A percentile compares a stretch with the other conserved stretches of the same genome.
These are phyloP conservation scores for Neosilurus mollespiculum DNA, from an alignment of 2,797 vertebrate genomes.

Conservation along the genomic window DNA sequence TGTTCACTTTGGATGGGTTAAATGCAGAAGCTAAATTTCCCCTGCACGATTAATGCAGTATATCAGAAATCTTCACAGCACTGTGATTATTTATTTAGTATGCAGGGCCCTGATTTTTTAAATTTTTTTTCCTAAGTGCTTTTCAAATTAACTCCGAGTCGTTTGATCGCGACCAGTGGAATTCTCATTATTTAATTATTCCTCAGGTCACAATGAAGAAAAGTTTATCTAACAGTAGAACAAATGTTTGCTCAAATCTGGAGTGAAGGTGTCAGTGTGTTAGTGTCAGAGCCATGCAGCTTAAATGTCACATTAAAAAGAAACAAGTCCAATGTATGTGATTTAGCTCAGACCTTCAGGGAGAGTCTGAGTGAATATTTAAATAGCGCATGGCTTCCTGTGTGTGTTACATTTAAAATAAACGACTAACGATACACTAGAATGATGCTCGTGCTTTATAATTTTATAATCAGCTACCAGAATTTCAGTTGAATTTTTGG, in stretches of 20 bases:
- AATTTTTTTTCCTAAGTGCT: no score
- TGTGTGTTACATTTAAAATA: not conserved
- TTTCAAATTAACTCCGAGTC: not conserved
- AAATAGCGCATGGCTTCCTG: conserved; percentile 8
- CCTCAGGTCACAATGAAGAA: not conserved
- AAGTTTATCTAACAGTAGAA: not conserved
- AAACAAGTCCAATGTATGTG: conserved; percentile 20
- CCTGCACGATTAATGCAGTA: no score
- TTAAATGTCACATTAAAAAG: conserved; percentile 39
- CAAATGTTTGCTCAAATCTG: not conserved
- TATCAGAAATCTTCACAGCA: no score
- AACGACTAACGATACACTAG: not conserved
- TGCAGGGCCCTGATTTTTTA: not conserved
- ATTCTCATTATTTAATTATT: not conserved
- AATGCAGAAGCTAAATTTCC: no score
- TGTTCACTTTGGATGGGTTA: no score
- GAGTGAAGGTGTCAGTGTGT: not conserved
- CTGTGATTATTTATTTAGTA: not conserved
- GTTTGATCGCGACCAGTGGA: not conserved
- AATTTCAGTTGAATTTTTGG: not conserved
- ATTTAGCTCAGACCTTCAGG: conserved; percentile 33
- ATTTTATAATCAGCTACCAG: not conserved
- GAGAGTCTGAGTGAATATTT: not conserved
- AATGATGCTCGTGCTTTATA: not conserved
- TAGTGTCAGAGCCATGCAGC: conserved; percentile 17